Conservation (phyloP, 2,797 vertebrate species). For the Poeciliopsis turneri region DNA sequence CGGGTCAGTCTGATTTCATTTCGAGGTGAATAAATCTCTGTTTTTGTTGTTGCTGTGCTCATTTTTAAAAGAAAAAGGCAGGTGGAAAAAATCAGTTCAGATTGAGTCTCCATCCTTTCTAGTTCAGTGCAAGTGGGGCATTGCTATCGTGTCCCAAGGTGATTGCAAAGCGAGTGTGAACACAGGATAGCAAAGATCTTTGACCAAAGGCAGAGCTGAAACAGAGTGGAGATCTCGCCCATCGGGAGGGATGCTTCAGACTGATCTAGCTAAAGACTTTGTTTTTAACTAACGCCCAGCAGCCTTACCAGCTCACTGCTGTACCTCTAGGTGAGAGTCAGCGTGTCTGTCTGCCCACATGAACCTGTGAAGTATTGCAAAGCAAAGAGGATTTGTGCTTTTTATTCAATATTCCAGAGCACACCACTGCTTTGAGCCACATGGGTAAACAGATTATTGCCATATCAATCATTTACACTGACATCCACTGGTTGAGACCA, state of each 20-base stretch:
- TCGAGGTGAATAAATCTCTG: not conserved
- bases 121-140: not conserved
- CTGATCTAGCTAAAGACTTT: not conserved
- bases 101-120: not conserved
- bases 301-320: not conserved
- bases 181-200: not conserved
- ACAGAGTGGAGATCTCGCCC: not conserved
- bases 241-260: not conserved
- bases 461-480: conserved; percentile 77
- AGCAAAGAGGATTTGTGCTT: conserved; percentile 52
- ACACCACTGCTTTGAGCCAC: conserved; percentile 65
- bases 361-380: conserved; percentile 43
- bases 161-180: not conserved
- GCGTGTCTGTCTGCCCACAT: conserved; percentile 16
- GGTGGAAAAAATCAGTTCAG: not conserved
- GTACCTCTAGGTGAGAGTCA: conserved; percentile 1
- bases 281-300: not conserved
- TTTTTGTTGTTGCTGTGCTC: not conserved
- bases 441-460: conserved; percentile 78
- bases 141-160: not conserved
- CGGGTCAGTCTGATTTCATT: not conserved
- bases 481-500: conserved; percentile 61
- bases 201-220: not conserved
- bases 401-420: conserved; percentile 67
- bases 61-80: not conserved